Evolutionary conservation across 2,888 invertebrate genomes (phyloP).

Genomic region (Augochlorella aurata): DNA sequence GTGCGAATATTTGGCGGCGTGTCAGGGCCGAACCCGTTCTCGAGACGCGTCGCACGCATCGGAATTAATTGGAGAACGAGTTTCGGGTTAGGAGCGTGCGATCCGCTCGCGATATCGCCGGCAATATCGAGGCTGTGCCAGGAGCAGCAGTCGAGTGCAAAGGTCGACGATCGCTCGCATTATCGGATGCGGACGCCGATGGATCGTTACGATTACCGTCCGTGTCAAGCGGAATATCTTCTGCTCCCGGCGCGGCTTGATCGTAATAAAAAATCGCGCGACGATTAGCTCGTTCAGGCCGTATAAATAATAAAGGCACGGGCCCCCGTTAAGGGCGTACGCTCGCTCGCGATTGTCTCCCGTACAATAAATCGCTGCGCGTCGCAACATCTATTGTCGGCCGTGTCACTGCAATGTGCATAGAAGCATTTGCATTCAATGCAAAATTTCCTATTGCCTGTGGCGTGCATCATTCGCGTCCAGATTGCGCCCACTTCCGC

Average conservation of each 20-base stretch:
- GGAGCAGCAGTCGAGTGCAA: slow-evolving; percentile 49
- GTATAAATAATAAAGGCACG: neutral
- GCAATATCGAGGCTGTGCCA: slow-evolving; percentile 37
- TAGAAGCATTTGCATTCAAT: slow-evolving; percentile 31
- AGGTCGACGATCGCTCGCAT: slow-evolving; percentile 49
- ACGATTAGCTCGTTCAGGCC: neutral
- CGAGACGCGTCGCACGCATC: neutral
- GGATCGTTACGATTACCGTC: slow-evolving; percentile 39
- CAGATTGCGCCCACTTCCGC: slow-evolving; percentile 29
- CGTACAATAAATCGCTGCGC: slow-evolving; percentile 12
- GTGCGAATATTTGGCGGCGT: no score
- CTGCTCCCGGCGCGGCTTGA: neutral
- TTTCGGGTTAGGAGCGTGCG: slow-evolving; percentile 21
- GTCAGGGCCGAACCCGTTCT: no score
- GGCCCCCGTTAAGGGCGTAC: neutral
- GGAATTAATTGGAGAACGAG: slow-evolving; percentile 49
- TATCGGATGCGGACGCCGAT: slow-evolving; percentile 14
- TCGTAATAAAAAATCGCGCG: neutral
- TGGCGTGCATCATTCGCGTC: slow-evolving; percentile 13
- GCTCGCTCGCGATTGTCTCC: neutral
- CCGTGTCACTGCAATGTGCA: slow-evolving; percentile 17
- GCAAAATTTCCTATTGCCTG: slow-evolving; percentile 11
- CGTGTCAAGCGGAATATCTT: neutral
- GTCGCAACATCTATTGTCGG: slow-evolving; percentile 12
- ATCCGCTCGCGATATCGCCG: slow-evolving; percentile 40